Evolutionary conservation across 2,113 vertebrate genomes (phyloP).

Genomic region (Plecotus auritus): DNA sequence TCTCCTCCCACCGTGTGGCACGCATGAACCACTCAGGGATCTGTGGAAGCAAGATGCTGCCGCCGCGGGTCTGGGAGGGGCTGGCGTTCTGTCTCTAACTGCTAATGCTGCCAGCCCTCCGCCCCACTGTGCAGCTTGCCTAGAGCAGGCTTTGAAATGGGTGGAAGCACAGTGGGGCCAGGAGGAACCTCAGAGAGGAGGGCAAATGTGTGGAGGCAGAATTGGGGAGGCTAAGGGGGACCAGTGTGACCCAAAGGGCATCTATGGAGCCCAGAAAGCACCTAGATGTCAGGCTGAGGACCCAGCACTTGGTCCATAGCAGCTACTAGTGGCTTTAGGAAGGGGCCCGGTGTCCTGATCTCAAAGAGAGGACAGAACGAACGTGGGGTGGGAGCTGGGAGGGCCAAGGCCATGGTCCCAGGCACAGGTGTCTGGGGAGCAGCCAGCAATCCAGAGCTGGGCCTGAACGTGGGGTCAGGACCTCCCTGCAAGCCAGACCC

Average conservation of each 20-base stretch:
- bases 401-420: not conserved
- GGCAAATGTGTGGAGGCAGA: not conserved
- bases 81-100: not conserved
- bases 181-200: not conserved
- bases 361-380: not conserved
- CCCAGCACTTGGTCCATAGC: not conserved
- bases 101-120: not conserved
- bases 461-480: not conserved
- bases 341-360: not conserved
- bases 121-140: not conserved
- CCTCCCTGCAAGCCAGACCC: not conserved
- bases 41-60: not conserved
- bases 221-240: not conserved
- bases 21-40: not conserved
- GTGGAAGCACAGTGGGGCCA: not conserved
- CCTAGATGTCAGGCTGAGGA: not conserved
- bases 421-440: too few relatives aligned
- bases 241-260: too few relatives aligned
- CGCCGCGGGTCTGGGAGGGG: not conserved
- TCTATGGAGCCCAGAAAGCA: not conserved
- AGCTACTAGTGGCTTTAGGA: not conserved
- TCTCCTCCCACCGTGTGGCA: not conserved
- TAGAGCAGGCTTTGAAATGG: not conserved
- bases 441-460: not conserved
- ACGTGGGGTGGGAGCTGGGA: not conserved